Evolutionary conservation across 2,113 vertebrate genomes (phyloP).

Genomic region (Xenopus tropicalis): UCB_Xtro_10.0 CM004448.2:18997501-18998000

Average conservation of each 20-base stretch:
- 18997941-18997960: background rate
- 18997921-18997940: background rate
- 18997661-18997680: background rate
- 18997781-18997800: constrained; percentile 62
- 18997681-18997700: background rate
- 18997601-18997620: background rate
- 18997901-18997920: background rate
- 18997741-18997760: constrained; percentile 52
- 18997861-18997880: constrained; percentile 32
- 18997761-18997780: constrained; percentile 65
- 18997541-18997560: too few relatives aligned
- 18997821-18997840: constrained; percentile 59
- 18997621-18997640: background rate
- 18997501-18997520: too few relatives aligned
- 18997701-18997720: background rate
- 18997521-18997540: too few relatives aligned
- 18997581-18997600: background rate
- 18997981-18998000: background rate
- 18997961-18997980: background rate
- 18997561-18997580: too few relatives aligned
- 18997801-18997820: constrained; percentile 62
- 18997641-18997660: background rate
- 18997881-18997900: constrained; percentile 5
- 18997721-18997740: constrained; percentile 36
- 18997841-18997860: constrained; percentile 63